These are phyloP conservation scores for Metalampra italica DNA, from an alignment of 2,888 invertebrate genomes.

Conservation along the genomic window DNA sequence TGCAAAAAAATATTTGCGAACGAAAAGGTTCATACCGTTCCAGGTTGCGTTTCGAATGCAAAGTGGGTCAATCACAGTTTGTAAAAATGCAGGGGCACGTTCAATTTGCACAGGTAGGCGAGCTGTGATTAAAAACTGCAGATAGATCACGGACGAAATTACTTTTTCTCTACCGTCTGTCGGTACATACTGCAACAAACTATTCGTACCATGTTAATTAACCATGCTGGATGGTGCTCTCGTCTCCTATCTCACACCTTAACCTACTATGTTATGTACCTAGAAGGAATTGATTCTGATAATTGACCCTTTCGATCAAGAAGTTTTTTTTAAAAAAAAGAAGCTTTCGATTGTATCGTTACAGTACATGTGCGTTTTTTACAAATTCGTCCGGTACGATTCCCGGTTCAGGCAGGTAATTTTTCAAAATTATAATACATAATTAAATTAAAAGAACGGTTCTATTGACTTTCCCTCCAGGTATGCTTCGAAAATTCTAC, in stretches of 20 bases:
- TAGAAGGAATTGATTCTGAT: no score
- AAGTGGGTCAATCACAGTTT: slow-evolving; percentile 2
- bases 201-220: background rate
- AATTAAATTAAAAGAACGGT: no score
- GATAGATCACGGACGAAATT: slow-evolving; percentile 46
- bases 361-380: no score
- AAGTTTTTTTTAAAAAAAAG: no score
- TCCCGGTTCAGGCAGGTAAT: no score
- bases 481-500: no score
- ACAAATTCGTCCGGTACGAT: no score
- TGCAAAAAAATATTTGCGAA: background rate
- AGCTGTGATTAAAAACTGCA: slow-evolving; percentile 26
- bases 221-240: no score
- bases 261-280: background rate
- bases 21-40: background rate
- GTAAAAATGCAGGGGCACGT: slow-evolving; percentile 14
- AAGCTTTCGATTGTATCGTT: no score
- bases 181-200: background rate
- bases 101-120: slow-evolving; percentile 9
- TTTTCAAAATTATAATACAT: no score
- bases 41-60: background rate
- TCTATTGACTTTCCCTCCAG: no score
- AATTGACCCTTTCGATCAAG: no score
- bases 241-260: background rate
- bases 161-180: slow-evolving; percentile 26